phyloP scores from a whole-genome alignment of 2,888 invertebrate species.

The Cheilosia variabilis region DNA sequence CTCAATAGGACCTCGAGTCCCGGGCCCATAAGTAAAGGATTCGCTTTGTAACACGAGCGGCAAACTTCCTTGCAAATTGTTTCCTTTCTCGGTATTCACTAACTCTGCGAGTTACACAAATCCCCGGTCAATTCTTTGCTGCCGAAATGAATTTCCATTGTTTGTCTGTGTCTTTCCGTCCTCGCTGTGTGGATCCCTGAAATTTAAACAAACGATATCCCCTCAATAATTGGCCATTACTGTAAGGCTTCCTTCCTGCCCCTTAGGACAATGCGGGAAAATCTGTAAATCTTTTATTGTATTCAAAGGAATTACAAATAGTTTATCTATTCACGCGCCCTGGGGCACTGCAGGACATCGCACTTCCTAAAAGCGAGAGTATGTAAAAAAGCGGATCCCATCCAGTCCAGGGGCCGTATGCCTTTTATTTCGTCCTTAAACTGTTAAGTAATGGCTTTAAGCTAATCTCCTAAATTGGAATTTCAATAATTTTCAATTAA shows the following conservation, averaged over 20 bases:
- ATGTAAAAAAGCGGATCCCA: neutral
- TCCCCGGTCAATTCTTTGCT: constrained; percentile 39
- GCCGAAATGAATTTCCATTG: constrained; percentile 41
- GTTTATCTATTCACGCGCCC: constrained; percentile 20
- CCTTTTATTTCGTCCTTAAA: constrained; percentile 48
- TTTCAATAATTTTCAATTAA: constrained; percentile 77
- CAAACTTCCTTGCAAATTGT: constrained; percentile 49
- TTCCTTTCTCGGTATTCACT: constrained; percentile 3
- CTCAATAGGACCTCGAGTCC: neutral
- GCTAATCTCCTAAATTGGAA: constrained; percentile 75
- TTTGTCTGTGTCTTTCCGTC: constrained; percentile 20
- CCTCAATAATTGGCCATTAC: constrained; percentile 59
- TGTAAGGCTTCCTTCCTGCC: constrained; percentile 20
- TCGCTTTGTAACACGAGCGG: constrained; percentile 22
- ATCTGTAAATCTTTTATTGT: constrained; percentile 58
- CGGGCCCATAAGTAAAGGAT: constrained; percentile 27
- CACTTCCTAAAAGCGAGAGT: neutral
- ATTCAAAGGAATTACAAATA: constrained; percentile 48
- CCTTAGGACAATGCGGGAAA: constrained; percentile 19
- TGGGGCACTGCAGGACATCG: neutral
- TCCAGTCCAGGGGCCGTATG: constrained; percentile 28
- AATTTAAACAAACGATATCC: constrained; percentile 66
- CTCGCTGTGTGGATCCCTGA: constrained; percentile 7
- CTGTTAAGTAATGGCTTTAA: constrained; percentile 68
- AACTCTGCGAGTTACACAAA: constrained; percentile 13